phyloP scores from a whole-genome alignment of 2,888 invertebrate species.

The Hydrotaea diabolus region DNA sequence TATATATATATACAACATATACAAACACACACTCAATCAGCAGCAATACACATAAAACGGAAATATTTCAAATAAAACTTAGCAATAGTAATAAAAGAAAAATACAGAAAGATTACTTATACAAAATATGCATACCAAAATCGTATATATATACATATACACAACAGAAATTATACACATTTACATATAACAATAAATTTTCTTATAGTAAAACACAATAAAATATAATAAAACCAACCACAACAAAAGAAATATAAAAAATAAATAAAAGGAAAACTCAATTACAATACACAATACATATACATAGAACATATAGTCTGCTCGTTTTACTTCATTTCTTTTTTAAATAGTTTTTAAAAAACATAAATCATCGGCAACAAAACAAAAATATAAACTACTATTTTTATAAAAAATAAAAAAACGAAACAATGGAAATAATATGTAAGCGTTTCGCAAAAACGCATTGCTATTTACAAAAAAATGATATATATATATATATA shows the following conservation, averaged over 20 bases:
- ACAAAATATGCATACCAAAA: slow-evolving; percentile 56
- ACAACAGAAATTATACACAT: slow-evolving; percentile 6
- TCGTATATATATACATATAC: slow-evolving; percentile 26
- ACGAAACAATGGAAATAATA: slow-evolving; percentile 57
- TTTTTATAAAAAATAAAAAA: too few relatives aligned
- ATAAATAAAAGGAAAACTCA: slow-evolving; percentile 6
- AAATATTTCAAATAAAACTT: slow-evolving; percentile 42
- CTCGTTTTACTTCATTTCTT: slow-evolving; percentile 15
- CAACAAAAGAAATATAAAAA: not conserved
- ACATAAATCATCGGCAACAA: slow-evolving; percentile 37
- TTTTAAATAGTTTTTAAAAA: slow-evolving; percentile 39
- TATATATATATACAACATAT: slow-evolving; percentile 25
- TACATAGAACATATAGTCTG: slow-evolving; percentile 35
- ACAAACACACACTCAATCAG: slow-evolving; percentile 36
- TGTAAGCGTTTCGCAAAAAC: slow-evolving; percentile 47
- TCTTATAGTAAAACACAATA: not conserved
- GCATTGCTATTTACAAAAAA: slow-evolving; percentile 66
- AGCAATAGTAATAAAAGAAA: slow-evolving; percentile 45
- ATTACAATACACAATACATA: slow-evolving; percentile 17
- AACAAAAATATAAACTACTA: slow-evolving; percentile 65
- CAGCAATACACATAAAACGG: slow-evolving; percentile 13
- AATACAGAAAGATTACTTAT: slow-evolving; percentile 25
- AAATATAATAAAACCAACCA: not conserved
- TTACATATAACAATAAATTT: not conserved
- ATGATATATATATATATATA: slow-evolving; percentile 47